These are phyloP conservation scores for Brachypodius melanocephalos DNA, from an alignment of 2,113 vertebrate species.

Conservation along the genomic window DNA sequence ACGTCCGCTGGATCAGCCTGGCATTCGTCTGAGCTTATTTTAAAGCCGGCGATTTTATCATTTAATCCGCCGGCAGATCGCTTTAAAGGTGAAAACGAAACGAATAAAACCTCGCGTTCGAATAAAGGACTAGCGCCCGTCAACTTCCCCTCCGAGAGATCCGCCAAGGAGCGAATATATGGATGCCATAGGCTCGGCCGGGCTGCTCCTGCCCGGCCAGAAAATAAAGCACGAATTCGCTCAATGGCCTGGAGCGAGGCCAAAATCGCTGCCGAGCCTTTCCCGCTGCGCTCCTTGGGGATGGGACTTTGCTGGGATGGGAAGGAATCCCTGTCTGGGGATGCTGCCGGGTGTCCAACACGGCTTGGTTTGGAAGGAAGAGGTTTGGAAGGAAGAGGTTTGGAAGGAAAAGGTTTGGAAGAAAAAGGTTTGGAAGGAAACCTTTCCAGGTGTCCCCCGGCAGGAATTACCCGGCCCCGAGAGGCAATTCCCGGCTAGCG, in stretches of 20 bases:
- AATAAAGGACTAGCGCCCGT: not conserved
- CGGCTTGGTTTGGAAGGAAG: not conserved
- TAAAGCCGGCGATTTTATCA: conserved; percentile 46
- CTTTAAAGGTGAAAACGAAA: conserved; percentile 38
- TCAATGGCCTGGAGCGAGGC: conserved; percentile 2
- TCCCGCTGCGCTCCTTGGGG: not conserved
- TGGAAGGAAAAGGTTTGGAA: not conserved
- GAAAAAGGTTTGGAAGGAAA: not conserved
- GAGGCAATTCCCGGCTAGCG: rapidly evolving
- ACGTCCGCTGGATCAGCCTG: not conserved
- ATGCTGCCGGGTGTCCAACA: not conserved
- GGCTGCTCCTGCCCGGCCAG: not conserved
- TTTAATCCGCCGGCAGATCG: conserved; percentile 32
- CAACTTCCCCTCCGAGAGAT: not conserved
- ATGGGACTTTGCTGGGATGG: not conserved
- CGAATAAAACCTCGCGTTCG: not conserved
- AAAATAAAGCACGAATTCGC: not conserved
- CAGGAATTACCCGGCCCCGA: not conserved
- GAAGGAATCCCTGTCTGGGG: not conserved
- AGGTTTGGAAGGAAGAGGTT: too few relatives aligned
- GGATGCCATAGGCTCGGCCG: not conserved
- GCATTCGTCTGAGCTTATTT: conserved; percentile 10
- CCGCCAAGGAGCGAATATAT: not conserved
- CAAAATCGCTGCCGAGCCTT: not conserved
- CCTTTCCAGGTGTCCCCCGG: rapidly evolving